These are phyloP conservation scores for Lycodopsis pacificus DNA, from an alignment of 2,797 vertebrate species.

Conservation along the genomic window DNA sequence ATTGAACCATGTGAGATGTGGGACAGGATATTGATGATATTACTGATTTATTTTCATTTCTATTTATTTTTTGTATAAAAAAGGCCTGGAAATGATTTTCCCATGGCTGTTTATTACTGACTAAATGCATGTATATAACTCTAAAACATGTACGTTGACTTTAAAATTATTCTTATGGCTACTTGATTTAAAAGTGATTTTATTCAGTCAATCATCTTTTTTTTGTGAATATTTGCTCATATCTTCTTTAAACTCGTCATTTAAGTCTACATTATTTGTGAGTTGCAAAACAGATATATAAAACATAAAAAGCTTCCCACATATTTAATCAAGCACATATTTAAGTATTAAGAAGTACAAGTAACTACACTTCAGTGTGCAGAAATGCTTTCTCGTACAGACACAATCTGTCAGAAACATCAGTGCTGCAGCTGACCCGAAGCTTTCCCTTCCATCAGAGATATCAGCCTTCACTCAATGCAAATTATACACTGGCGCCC, in stretches of 20 bases:
- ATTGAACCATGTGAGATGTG: background rate
- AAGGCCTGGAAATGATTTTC: background rate
- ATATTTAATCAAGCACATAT: background rate
- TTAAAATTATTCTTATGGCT: background rate
- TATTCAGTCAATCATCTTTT: background rate
- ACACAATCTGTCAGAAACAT: background rate
- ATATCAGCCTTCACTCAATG: conserved; percentile 15
- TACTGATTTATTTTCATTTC: background rate
- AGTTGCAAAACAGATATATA: background rate
- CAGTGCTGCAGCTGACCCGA: conserved; percentile 31
- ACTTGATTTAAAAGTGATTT: background rate
- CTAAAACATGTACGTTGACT: background rate
- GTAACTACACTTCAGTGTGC: background rate
- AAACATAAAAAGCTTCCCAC: background rate
- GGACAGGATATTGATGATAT: background rate
- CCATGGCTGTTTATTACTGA: too few species aligned
- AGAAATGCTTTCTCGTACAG: background rate
- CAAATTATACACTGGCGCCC: conserved; percentile 78
- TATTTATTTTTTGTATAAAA: background rate
- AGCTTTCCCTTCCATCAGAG: conserved; percentile 1
- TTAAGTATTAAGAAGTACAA: background rate
- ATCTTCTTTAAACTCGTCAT: background rate
- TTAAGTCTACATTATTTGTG: background rate
- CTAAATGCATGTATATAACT: background rate
- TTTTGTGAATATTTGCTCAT: background rate